Base-by-base conservation (phyloP, 2,888 invertebrate genomes). In the Drosophila borborema region DNA sequence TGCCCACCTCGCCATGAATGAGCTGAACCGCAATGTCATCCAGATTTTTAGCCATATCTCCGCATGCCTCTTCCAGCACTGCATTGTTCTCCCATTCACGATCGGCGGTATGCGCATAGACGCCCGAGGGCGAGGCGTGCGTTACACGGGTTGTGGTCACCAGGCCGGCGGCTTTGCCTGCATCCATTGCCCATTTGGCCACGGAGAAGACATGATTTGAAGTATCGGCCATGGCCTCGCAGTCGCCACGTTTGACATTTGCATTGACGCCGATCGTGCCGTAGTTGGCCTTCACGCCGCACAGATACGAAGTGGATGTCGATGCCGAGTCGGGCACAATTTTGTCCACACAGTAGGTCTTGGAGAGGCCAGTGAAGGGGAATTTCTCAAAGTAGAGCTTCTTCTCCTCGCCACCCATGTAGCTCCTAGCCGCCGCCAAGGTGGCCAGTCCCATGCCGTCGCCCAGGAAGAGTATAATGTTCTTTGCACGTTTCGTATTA, bases 371-470 rank as follows among this genome's bases (percentile, higher is more conserved):
- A 0, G 95, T 95, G 86, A 95, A 95, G 0, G 97, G 97, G 85
- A 97, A 97, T 7, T 94, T 94, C 84, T 98, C 97, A 88, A 97
- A 97, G 58, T 95, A 94, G 0, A 97, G 93, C 60, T 94, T 94
- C 28, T 94, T 92, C 77, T 96, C 96, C 91, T 97, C 97, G 0
- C 96, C 97, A 0, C 96, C 97, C 3, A 96, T 93, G 88, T 96
- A 96, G 0, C 95, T 95, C 74, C 98, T 94, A 0, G 97, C 95
- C 0, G 97, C 97, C 0, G 96, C 95, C 54, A 97, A 91, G 0
- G 98, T 98, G 0, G 97, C 94, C 66, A 97, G 94, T 14, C 97
- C 97, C 97, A 98, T 97, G 4, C 98, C 98, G 90, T 98, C 98
- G 0, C 98, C 98, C 7, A 98, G 93, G 90, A 97, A 97, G 54